phyloP scores from a whole-genome alignment of 2,888 invertebrate species.

The Corythucha ciliata region DNA sequence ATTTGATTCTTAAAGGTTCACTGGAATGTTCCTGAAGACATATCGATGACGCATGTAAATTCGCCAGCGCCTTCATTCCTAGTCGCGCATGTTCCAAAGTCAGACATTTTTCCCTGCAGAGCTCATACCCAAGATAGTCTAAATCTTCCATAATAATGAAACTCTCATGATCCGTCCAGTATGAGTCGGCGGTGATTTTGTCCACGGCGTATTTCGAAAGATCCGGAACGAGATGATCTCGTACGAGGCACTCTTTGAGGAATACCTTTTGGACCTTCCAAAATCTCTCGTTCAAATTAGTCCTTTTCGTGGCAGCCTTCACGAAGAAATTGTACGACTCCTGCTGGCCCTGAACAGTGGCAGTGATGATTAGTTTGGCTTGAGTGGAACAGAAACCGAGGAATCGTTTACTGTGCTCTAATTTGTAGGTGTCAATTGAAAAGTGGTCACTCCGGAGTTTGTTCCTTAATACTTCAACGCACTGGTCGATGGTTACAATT shows the following conservation, averaged over 20 bases:
- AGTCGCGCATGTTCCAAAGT: slow-evolving; percentile 9
- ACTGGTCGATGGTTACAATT: too few relatives aligned
- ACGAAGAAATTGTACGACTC: slow-evolving; percentile 18
- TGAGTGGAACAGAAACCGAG: slow-evolving; percentile 20
- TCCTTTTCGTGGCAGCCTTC: slow-evolving; percentile 11
- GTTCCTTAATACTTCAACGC: too few relatives aligned
- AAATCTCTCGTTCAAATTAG: slow-evolving; percentile 11
- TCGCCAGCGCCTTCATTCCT: slow-evolving; percentile 17
- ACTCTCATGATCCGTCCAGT: slow-evolving; percentile 12
- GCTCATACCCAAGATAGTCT: slow-evolving; percentile 7
- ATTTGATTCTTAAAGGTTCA: too few relatives aligned
- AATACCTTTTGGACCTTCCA: slow-evolving; percentile 7
- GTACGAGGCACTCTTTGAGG: slow-evolving; percentile 20
- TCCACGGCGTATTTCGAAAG: slow-evolving; percentile 1
- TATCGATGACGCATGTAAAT: slow-evolving; percentile 17
- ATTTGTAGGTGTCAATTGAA: not conserved
- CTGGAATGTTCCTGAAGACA: slow-evolving; percentile 13
- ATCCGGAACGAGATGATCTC: slow-evolving; percentile 12
- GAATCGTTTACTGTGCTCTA: slow-evolving; percentile 15
- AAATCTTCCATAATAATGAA: slow-evolving; percentile 22
- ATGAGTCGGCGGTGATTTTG: slow-evolving; percentile 22
- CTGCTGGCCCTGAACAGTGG: slow-evolving; percentile 5
- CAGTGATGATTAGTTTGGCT: slow-evolving; percentile 15
- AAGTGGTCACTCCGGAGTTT: too few relatives aligned
- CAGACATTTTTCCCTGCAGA: not conserved